Evolutionary conservation across 2,797 vertebrate species (phyloP).

Genomic region (Serranus cabrilla): DNA sequence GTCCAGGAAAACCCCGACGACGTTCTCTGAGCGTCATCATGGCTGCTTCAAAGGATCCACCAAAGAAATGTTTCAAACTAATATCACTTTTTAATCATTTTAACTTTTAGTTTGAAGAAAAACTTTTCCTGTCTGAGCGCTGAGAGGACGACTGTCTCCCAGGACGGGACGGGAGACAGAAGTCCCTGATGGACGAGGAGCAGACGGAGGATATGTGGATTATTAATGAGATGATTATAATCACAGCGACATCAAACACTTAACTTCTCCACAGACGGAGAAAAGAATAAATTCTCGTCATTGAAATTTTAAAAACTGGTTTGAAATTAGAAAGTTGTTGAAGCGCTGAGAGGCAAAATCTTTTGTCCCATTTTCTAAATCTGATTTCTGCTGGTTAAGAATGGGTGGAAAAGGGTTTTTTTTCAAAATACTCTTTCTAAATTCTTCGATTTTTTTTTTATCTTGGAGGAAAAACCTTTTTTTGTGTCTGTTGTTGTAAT

Average conservation of each 20-base stretch:
- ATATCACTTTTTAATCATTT: background rate
- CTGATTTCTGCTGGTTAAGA: too few species aligned
- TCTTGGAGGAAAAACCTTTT: too few species aligned
- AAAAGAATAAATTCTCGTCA: background rate
- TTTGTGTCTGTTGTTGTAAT: too few species aligned
- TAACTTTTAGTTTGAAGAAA: background rate
- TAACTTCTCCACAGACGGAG: background rate
- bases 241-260: background rate
- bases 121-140: background rate
- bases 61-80: background rate
- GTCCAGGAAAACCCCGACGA: constrained; percentile 72
- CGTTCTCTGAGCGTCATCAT: constrained; percentile 57
- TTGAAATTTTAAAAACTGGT: background rate
- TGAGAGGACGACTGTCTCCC: background rate
- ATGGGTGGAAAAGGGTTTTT: too few species aligned
- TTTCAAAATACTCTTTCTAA: too few species aligned
- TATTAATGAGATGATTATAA: background rate
- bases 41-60: background rate
- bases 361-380: too few species aligned
- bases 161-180: background rate
- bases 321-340: background rate
- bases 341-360: background rate
- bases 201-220: too few species aligned
- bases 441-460: too few species aligned
- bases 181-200: background rate